phyloP scores from a whole-genome alignment of 2,888 invertebrate genomes.

The Tetropium fuscum region DNA sequence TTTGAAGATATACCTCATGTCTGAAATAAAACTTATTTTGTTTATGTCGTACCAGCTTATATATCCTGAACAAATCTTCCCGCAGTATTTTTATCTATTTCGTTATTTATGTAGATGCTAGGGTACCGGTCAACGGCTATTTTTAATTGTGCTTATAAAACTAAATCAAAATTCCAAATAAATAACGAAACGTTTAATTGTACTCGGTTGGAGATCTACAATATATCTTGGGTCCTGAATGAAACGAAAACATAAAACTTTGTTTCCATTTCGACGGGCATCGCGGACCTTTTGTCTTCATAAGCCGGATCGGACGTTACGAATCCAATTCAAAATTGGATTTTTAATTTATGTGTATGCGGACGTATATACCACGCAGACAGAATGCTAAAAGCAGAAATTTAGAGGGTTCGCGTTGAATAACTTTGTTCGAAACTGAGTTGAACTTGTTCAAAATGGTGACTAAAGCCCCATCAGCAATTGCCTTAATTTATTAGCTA shows the following conservation, averaged over 20 bases:
- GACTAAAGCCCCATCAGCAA: no score
- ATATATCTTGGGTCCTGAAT: conserved; percentile 40
- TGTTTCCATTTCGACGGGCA: conserved; percentile 17
- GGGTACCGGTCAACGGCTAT: conserved; percentile 17
- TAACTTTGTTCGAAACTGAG: no score
- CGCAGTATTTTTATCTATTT: no score
- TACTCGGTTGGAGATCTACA: conserved; percentile 47
- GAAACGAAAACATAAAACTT: conserved; percentile 24
- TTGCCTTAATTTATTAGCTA: no score
- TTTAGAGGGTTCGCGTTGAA: no score
- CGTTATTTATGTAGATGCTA: conserved; percentile 24
- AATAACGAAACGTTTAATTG: conserved; percentile 50
- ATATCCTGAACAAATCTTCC: no score
- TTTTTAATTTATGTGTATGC: conserved; percentile 18
- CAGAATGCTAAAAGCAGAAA: no score
- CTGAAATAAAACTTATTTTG: no score
- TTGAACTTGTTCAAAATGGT: no score
- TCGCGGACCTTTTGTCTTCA: conserved; percentile 17
- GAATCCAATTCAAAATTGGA: conserved; percentile 6
- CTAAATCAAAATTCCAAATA: conserved; percentile 48
- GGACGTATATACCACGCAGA: no score
- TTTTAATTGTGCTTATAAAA: conserved; percentile 40
- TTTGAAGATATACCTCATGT: no score
- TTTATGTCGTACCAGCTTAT: no score
- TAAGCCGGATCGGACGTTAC: neutral